Percentiles rank a stretch among this genome's conserved stretches.
Conservation (phyloP, 2,113 vertebrate species). For the Eptesicus fuscus region DNA sequence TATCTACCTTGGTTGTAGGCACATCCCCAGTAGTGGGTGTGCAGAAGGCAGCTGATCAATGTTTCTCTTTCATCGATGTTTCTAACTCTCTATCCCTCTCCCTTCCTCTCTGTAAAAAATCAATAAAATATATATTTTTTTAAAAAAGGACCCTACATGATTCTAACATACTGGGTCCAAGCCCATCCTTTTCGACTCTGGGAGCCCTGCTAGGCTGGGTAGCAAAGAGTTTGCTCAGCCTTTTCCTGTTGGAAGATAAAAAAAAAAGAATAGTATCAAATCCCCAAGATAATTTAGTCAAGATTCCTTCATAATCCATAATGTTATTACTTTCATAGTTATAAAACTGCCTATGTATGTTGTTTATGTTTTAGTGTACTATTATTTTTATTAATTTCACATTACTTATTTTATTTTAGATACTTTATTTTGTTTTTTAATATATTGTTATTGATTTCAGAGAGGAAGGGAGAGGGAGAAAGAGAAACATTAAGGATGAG, state of each 20-base stretch:
- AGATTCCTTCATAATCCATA: not conserved
- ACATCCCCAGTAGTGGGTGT: no score
- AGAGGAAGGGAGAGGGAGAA: no score
- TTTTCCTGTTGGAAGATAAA: not conserved
- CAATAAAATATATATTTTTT: no score
- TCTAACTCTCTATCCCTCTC: no score
- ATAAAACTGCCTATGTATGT: not conserved
- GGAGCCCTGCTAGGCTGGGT: not conserved
- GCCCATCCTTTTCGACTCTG: not conserved
- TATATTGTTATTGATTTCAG: no score
- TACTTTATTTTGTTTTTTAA: not conserved
- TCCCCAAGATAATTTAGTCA: not conserved
- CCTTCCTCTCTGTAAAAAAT: no score
- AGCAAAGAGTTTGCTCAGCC: not conserved
- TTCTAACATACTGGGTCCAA: not conserved
- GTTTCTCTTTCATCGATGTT: no score
- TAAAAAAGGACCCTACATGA: not conserved
- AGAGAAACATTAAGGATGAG: no score
- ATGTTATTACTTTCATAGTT: not conserved
- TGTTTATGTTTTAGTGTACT: not conserved
- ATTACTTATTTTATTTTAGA: slow-evolving; percentile 25
- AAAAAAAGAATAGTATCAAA: not conserved
- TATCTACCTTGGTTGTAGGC: no score
- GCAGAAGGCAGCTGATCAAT: no score
- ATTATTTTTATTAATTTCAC: not conserved